Evolutionary conservation across 2,888 invertebrate genomes (phyloP).

Genomic region (Brachylomia viminalis): DNA sequence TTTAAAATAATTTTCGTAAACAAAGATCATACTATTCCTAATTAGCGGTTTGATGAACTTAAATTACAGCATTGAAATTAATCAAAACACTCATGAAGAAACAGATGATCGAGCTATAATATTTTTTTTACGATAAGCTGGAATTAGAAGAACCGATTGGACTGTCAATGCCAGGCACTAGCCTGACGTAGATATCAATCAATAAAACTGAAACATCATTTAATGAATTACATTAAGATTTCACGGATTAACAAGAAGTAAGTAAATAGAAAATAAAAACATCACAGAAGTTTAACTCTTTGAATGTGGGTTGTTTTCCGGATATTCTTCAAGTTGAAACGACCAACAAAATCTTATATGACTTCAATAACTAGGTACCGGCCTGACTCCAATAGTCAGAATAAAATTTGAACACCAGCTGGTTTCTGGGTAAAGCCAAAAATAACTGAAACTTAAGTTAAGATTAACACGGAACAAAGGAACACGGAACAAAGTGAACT

Average conservation of each 20-base stretch:
- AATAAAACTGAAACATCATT: neutral
- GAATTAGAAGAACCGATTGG: neutral
- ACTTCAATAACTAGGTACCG: neutral
- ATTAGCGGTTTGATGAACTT: neutral
- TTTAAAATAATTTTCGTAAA: constrained; percentile 5
- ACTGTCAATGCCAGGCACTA: too few relatives aligned
- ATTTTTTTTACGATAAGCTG: neutral
- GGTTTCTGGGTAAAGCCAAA: neutral
- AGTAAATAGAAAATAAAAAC: neutral
- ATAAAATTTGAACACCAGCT: neutral
- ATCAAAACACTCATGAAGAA: neutral
- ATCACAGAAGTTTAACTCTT: neutral
- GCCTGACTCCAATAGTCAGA: neutral
- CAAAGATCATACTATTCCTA: neutral
- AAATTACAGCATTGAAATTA: constrained; percentile 5
- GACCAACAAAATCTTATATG: neutral
- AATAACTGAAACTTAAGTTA: neutral
- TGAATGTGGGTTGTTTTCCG: neutral
- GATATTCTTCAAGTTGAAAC: neutral
- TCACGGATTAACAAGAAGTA: neutral
- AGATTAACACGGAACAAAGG: neutral
- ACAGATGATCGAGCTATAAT: neutral
- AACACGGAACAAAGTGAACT: constrained; percentile 18
- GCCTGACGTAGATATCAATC: too few relatives aligned
- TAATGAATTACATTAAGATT: neutral